Conservation (phyloP, 2,888 invertebrate species). For the Ischnura elegans region DNA sequence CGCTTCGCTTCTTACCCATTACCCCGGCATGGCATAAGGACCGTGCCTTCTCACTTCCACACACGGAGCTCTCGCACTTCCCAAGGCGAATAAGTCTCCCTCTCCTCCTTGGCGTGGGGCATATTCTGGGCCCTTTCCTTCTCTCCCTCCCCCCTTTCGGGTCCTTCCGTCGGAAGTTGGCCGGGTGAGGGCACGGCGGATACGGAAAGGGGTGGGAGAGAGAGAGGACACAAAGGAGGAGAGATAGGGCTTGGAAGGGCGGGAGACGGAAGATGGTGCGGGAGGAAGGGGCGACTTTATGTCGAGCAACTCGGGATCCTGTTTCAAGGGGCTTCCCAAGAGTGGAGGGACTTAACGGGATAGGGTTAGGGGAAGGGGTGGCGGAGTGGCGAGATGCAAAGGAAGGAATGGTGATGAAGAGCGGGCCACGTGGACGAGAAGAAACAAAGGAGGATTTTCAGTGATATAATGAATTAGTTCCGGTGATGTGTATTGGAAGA, state of each 20-base stretch:
- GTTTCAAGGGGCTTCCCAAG: conserved; percentile 30
- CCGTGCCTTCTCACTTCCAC: neutral
- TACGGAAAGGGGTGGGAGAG: neutral
- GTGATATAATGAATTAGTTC: conserved; percentile 1
- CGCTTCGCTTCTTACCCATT: conserved; percentile 15
- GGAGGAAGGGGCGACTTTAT: conserved; percentile 41
- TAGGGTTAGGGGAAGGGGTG: neutral
- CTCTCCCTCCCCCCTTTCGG: conserved; percentile 14
- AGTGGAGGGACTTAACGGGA: conserved; percentile 26
- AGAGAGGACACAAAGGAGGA: neutral
- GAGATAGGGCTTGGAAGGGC: neutral
- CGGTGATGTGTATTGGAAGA: neutral
- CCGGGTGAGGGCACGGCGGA: neutral
- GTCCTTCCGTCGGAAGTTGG: conserved; percentile 55
- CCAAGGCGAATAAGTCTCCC: conserved; percentile 28
- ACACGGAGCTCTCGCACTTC: too few relatives aligned
- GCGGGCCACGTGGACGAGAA: neutral
- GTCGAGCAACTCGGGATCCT: conserved; percentile 44
- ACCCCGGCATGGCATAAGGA: conserved; percentile 19
- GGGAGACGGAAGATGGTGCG: neutral
- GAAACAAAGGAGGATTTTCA: neutral
- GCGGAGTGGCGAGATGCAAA: neutral
- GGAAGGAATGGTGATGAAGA: neutral
- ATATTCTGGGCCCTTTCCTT: conserved; percentile 8
- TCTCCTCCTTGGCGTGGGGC: neutral